Evolutionary conservation across 2,888 invertebrate species (phyloP).

Genomic region (Catocala fraxini): DNA sequence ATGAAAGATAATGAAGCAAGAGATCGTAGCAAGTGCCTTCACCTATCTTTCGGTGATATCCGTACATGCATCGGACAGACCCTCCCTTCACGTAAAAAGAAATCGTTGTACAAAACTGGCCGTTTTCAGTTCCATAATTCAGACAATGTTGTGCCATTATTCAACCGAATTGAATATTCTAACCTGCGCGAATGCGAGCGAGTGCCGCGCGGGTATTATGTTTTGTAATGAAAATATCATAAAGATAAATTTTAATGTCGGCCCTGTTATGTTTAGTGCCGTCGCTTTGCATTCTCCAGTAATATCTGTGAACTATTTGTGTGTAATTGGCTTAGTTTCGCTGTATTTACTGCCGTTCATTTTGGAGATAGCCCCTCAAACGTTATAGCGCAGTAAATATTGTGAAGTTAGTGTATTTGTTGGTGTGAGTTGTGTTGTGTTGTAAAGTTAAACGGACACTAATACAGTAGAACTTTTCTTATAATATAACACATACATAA

Average conservation of each 20-base stretch:
- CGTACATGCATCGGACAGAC: conserved; percentile 24
- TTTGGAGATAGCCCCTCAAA: neutral
- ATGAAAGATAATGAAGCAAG: too few relatives aligned
- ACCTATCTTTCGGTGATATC: neutral
- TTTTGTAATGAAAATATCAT: conserved; percentile 54
- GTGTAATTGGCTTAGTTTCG: conserved; percentile 2
- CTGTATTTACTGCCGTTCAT: conserved; percentile 4
- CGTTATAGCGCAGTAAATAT: neutral
- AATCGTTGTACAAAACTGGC: conserved; percentile 43
- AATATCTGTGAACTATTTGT: conserved; percentile 4
- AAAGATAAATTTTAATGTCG: conserved; percentile 50
- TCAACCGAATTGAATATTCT: conserved; percentile 68
- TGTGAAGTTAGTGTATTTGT: neutral
- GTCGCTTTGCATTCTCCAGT: conserved; percentile 7
- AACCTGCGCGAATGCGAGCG: conserved; percentile 39
- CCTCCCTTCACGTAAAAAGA: conserved; percentile 40
- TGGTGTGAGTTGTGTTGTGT: neutral
- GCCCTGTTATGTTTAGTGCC: conserved; percentile 25
- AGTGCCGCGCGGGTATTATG: conserved; percentile 38
- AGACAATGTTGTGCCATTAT: conserved; percentile 60
- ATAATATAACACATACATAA: too few relatives aligned
- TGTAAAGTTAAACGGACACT: too few relatives aligned
- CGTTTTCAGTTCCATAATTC: conserved; percentile 59
- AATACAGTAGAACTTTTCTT: too few relatives aligned
- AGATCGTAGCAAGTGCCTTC: too few relatives aligned